phyloP scores from a whole-genome alignment of 2,888 invertebrate species.

The Nymphalis polychloros region DNA sequence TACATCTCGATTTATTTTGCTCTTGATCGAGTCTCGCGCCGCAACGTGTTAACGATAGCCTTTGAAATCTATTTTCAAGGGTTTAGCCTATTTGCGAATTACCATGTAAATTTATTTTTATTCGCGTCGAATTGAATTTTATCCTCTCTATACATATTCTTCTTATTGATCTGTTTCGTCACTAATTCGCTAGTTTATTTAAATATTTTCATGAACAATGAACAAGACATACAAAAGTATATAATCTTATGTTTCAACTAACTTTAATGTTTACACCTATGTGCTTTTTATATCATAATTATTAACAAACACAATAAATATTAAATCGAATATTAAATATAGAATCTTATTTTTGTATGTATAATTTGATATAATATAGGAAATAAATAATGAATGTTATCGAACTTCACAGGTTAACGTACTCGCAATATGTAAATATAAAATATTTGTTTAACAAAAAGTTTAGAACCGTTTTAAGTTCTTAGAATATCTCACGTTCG shows the following conservation, averaged over 20 bases:
- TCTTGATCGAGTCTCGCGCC: conserved; percentile 40
- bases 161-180: not conserved
- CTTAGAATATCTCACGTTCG: conserved; percentile 28
- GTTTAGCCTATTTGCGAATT: conserved; percentile 39
- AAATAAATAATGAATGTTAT: not conserved
- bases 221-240: too few species aligned
- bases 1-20: conserved; percentile 46
- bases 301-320: too few species aligned
- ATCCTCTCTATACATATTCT: conserved; percentile 20
- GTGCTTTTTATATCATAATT: too few species aligned
- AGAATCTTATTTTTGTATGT: too few species aligned
- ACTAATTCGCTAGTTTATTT: too few species aligned
- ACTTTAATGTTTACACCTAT: too few species aligned
- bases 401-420: not conserved
- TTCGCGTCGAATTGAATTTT: conserved; percentile 45
- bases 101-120: conserved; percentile 40
- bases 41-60: conserved; percentile 40
- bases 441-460: conserved; percentile 6
- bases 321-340: too few species aligned
- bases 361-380: too few species aligned
- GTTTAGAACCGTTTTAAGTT: conserved; percentile 6
- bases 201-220: too few species aligned
- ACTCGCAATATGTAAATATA: not conserved
- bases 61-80: conserved; percentile 38
- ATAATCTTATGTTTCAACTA: too few species aligned